These are phyloP conservation scores for Ligdia adustata DNA, from an alignment of 2,888 invertebrate species.

Conservation along the genomic window DNA sequence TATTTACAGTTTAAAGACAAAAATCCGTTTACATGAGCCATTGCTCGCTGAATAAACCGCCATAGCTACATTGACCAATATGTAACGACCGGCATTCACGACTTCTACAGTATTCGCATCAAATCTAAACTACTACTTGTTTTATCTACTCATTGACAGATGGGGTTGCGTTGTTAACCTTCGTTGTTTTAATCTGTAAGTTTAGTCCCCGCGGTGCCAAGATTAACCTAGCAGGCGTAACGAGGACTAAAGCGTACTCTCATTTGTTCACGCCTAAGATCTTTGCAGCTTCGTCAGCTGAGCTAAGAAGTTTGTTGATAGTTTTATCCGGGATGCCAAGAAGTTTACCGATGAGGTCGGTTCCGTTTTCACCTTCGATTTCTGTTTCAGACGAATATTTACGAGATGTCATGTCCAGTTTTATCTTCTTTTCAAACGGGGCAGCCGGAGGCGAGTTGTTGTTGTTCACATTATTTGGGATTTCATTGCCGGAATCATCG, in stretches of 20 bases:
- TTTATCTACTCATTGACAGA: slow-evolving; percentile 47
- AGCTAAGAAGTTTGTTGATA: slow-evolving; percentile 92
- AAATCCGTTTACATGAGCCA: slow-evolving; percentile 16
- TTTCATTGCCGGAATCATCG: slow-evolving; percentile 75
- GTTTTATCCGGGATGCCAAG: slow-evolving; percentile 94
- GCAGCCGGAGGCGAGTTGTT: slow-evolving; percentile 83
- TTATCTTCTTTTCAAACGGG: slow-evolving; percentile 81
- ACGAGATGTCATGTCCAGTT: slow-evolving; percentile 74
- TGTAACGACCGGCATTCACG: slow-evolving; percentile 8
- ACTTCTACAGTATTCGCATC: slow-evolving; percentile 4
- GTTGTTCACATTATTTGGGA: slow-evolving; percentile 79
- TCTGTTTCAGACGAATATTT: slow-evolving; percentile 78
- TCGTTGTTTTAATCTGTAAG: slow-evolving; percentile 46
- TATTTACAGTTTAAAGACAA: slow-evolving; percentile 47
- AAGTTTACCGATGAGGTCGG: slow-evolving; percentile 94
- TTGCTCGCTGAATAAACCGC: slow-evolving; percentile 11
- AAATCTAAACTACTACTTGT: slow-evolving; percentile 12
- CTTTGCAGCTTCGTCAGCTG: slow-evolving; percentile 94
- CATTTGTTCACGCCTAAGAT: slow-evolving; percentile 92
- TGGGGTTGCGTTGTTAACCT: slow-evolving; percentile 53
- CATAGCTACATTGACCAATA: slow-evolving; percentile 6
- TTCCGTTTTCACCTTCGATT: slow-evolving; percentile 83
- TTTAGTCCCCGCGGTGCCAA: slow-evolving; percentile 78
- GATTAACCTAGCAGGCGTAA: slow-evolving; percentile 74
- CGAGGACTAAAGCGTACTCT: slow-evolving; percentile 82